These are phyloP conservation scores for Cassiopea andromeda DNA, from an alignment of 30 jellyfish, hydroid and myxozoan species.

Conservation along the genomic window DNA sequence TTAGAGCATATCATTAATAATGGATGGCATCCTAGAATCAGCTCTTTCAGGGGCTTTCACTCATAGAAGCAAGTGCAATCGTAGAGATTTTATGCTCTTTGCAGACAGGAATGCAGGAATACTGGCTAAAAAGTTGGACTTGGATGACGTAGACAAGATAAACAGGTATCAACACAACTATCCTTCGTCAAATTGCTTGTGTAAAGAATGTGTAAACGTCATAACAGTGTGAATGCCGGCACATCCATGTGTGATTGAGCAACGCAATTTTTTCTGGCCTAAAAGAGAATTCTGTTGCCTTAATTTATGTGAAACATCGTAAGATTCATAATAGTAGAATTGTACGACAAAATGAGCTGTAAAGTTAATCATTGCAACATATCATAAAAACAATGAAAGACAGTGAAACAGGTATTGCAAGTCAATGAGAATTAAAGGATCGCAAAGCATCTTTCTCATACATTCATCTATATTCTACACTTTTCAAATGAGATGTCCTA, in stretches of 20 bases:
- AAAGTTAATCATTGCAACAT: too few relatives aligned
- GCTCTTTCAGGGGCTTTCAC: conserved; percentile 4
- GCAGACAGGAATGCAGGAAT: not conserved
- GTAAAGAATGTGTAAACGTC: not conserved
- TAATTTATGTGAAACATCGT: too few relatives aligned
- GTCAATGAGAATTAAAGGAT: too few relatives aligned
- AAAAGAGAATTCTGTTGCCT: too few relatives aligned
- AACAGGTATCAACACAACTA: not conserved
- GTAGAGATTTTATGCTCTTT: not conserved
- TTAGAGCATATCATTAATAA: conserved; percentile 9
- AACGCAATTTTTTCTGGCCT: too few relatives aligned
- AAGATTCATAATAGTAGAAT: too few relatives aligned
- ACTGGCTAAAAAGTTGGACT: not conserved
- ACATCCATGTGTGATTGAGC: not conserved
- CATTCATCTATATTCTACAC: too few relatives aligned
- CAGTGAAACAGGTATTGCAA: too few relatives aligned
- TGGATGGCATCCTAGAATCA: conserved; percentile 9
- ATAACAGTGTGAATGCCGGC: not conserved
- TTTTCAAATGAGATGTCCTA: too few relatives aligned
- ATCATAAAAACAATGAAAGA: too few relatives aligned
- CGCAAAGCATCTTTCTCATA: too few relatives aligned
- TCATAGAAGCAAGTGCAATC: not conserved
- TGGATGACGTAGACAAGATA: not conserved
- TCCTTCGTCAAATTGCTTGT: not conserved
- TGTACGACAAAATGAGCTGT: too few relatives aligned